phyloP scores from a whole-genome alignment of 2,113 vertebrate genomes.

The Trochalopteron elliotii region DNA sequence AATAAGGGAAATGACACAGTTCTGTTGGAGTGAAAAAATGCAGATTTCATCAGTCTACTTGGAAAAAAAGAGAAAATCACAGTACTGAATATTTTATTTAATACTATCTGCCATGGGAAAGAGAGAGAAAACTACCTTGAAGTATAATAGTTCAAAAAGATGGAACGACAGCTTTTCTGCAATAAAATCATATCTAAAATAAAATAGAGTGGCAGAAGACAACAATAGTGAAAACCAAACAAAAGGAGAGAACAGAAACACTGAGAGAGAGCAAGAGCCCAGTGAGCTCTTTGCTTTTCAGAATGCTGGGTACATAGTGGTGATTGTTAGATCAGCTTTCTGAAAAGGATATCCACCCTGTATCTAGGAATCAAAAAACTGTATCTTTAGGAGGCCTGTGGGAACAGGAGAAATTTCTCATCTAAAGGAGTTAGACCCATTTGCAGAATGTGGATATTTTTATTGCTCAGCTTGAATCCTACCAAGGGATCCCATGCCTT shows the following conservation, averaged over 20 bases:
- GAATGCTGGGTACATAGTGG: background rate
- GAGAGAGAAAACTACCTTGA: background rate
- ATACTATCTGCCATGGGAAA: conserved; percentile 8
- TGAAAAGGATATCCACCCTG: conserved; percentile 12
- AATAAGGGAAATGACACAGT: background rate
- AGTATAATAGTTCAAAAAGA: background rate
- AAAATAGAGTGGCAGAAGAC: conserved; percentile 5
- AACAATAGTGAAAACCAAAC: conserved; percentile 30
- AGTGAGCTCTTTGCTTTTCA: background rate
- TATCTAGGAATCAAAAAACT: conserved; percentile 4
- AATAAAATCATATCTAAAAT: conserved; percentile 18
- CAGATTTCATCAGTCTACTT: background rate
- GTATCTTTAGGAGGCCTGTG: background rate
- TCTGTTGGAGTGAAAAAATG: background rate
- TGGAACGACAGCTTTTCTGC: background rate
- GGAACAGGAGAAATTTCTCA: conserved; percentile 2
- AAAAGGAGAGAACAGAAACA: conserved; percentile 32
- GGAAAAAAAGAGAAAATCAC: background rate
- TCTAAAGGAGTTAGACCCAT: background rate
- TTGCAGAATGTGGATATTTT: conserved; percentile 37
- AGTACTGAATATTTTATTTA: conserved; percentile 13
- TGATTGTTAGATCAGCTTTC: background rate
- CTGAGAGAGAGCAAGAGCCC: background rate
- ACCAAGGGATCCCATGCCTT: background rate
- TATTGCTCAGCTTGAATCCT: conserved; percentile 42